Conservation (phyloP, 2,888 invertebrate species). For the Ommatoiulus sabulosus region DNA sequence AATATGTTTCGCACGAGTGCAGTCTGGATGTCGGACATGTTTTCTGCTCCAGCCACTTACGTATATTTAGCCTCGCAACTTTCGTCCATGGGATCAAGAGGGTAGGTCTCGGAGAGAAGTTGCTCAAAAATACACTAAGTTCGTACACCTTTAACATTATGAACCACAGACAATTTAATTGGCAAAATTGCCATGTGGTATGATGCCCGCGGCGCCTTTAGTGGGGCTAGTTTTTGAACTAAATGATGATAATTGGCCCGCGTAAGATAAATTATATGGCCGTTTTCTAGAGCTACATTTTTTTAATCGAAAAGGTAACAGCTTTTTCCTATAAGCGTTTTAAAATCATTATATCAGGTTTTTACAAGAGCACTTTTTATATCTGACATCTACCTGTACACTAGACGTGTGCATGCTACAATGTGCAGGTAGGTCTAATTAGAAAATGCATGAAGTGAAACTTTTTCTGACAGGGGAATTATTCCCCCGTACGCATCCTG, state of each 20-base stretch:
- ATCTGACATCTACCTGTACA: not conserved
- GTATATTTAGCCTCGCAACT: not conserved
- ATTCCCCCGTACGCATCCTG: not conserved
- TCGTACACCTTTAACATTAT: constrained; percentile 43
- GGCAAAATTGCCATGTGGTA: constrained; percentile 36
- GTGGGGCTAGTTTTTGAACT: constrained; percentile 22
- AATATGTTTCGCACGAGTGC: not conserved
- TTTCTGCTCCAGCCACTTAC: not conserved
- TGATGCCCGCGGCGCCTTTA: not conserved
- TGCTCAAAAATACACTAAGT: constrained; percentile 13
- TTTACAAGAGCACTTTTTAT: constrained; percentile 18
- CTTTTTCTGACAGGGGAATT: not conserved
- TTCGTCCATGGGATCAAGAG: not conserved
- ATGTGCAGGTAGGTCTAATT: not conserved
- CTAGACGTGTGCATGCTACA: not conserved
- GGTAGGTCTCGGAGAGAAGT: not conserved
- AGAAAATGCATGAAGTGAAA: not conserved
- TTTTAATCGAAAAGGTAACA: constrained; percentile 3
- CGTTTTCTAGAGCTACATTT: constrained; percentile 40
- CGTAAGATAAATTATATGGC: constrained; percentile 1
- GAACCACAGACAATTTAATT: constrained; percentile 40
- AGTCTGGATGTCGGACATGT: not conserved
- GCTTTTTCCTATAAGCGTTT: constrained; percentile 36
- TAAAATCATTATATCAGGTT: constrained; percentile 40
- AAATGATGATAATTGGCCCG: constrained; percentile 40